phyloP scores from a whole-genome alignment of 2,113 vertebrate genomes.

The Arizona elegans region DNA sequence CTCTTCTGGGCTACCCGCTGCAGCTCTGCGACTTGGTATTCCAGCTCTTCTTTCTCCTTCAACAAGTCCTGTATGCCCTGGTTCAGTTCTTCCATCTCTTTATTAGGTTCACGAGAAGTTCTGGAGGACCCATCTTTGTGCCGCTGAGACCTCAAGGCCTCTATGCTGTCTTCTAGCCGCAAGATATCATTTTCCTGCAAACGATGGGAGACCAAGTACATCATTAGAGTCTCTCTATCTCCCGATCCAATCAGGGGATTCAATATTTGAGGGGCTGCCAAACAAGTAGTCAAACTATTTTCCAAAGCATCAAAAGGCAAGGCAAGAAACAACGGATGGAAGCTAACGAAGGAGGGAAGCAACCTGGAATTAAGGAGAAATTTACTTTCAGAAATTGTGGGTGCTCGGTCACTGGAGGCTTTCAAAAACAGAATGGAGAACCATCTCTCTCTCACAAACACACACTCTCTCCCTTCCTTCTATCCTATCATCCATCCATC shows the following conservation, averaged over 20 bases:
- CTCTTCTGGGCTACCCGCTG: constrained; percentile 50
- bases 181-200: constrained; percentile 72
- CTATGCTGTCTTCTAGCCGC: constrained; percentile 67
- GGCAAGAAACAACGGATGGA: background rate
- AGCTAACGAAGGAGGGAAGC: background rate
- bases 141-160: constrained; percentile 64
- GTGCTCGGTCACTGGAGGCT: too few relatives aligned
- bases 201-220: background rate
- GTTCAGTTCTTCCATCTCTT: constrained; percentile 57
- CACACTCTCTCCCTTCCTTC: too few relatives aligned
- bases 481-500: too few relatives aligned
- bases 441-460: too few relatives aligned
- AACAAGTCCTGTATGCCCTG: constrained; percentile 60
- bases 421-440: too few relatives aligned
- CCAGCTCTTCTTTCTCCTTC: constrained; percentile 69
- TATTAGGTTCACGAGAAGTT: constrained; percentile 33
- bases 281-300: background rate
- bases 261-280: background rate
- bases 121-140: constrained; percentile 40
- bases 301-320: background rate
- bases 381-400: too few relatives aligned
- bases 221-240: background rate
- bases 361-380: background rate
- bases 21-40: constrained; percentile 70
- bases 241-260: background rate